Evolutionary conservation across 2,113 vertebrate species (phyloP).

Genomic region (Climacteris rufus): DNA sequence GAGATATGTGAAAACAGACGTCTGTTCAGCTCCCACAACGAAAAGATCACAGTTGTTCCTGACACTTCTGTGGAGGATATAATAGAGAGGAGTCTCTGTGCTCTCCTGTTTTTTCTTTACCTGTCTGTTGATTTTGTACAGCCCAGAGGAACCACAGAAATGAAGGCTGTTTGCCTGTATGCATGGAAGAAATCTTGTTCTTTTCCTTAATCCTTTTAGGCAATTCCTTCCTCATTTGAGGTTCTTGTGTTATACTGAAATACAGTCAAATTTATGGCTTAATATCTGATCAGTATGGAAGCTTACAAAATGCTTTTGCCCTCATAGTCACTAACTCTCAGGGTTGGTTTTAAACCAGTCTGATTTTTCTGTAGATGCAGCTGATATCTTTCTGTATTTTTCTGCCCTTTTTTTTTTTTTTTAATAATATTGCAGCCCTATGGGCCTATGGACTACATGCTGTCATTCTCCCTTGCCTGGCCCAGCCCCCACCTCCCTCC

Average conservation of each 20-base stretch:
- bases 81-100: background rate
- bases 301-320: background rate
- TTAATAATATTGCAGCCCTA: background rate
- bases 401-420: background rate
- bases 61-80: background rate
- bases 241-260: background rate
- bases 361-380: background rate
- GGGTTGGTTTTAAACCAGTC: background rate
- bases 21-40: background rate
- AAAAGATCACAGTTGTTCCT: background rate
- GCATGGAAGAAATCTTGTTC: background rate
- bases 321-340: background rate
- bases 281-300: background rate
- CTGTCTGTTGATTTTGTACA: background rate
- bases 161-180: background rate
- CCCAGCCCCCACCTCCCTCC: conserved; percentile 8
- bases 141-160: background rate
- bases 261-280: background rate
- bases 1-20: background rate
- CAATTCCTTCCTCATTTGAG: background rate
- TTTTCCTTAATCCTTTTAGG: conserved; percentile 1
- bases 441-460: conserved; percentile 15
- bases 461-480: background rate
- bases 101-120: background rate
- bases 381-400: background rate